Conservation (phyloP, 2,113 vertebrate species). For the Myotis davidii region DNA sequence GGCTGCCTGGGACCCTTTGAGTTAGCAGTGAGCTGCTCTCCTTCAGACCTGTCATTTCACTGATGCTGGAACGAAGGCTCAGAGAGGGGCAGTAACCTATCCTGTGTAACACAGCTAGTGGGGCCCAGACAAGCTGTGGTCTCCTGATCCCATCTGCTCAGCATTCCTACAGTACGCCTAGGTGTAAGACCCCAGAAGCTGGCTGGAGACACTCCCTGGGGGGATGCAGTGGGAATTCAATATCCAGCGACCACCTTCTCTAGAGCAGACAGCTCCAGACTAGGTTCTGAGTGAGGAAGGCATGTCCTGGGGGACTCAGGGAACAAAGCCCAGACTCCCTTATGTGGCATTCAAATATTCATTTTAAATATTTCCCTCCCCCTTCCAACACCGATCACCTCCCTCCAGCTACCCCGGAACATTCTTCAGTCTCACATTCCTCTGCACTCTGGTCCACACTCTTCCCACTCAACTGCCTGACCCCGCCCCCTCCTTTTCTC, state of each 20-base stretch:
- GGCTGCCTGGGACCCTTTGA: neutral
- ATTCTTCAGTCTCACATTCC: neutral
- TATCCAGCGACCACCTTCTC: too few relatives aligned
- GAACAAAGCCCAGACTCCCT: neutral
- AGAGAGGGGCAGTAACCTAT: neutral
- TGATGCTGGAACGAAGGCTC: neutral
- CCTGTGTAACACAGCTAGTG: neutral
- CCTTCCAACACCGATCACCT: neutral
- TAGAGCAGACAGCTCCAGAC: neutral
- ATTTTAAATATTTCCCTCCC: neutral
- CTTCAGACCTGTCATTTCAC: neutral
- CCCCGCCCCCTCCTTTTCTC: neutral
- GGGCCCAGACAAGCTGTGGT: neutral
- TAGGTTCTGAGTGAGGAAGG: neutral
- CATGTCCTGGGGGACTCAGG: too few relatives aligned
- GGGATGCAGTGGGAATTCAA: neutral
- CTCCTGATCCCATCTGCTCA: neutral
- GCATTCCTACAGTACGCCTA: neutral
- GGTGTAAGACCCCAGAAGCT: neutral
- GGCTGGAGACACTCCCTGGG: neutral
- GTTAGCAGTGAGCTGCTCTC: neutral
- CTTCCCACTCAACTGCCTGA: neutral
- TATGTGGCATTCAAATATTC: neutral
- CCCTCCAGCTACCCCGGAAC: neutral
- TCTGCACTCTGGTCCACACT: neutral